Conservation (phyloP, 2,888 invertebrate genomes). For the Rotaria macrura region DNA sequence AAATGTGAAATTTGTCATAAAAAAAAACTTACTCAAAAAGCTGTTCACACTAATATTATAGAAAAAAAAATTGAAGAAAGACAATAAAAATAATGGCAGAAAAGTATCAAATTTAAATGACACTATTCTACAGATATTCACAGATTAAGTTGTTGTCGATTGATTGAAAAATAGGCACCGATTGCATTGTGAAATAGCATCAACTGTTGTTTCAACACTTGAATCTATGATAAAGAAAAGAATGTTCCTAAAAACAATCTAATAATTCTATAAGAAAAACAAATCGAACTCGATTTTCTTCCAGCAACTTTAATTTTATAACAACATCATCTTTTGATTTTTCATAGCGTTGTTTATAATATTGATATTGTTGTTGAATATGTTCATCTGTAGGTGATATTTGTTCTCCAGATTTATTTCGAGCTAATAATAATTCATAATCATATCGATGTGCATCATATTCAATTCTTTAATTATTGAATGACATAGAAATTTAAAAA, state of each 20-base stretch:
- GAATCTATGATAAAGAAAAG: constrained; percentile 59
- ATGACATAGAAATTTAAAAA: background rate
- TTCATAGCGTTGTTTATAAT: constrained; percentile 79
- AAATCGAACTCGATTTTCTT: constrained; percentile 88
- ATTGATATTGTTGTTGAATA: constrained; percentile 59
- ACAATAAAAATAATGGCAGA: background rate
- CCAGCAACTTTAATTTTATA: constrained; percentile 85
- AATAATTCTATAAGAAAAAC: too few species aligned
- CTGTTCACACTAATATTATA: background rate
- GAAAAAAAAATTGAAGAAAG: background rate
- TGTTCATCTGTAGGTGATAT: constrained; percentile 57
- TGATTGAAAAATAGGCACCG: constrained; percentile 90
- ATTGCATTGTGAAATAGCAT: constrained; percentile 88
- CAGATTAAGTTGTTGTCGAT: constrained; percentile 57
- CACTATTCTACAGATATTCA: background rate
- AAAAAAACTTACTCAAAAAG: background rate
- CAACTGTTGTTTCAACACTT: constrained; percentile 95
- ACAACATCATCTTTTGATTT: constrained; percentile 80
- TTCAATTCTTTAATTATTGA: constrained; percentile 60
- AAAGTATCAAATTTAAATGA: background rate
- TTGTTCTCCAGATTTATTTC: background rate
- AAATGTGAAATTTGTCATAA: background rate
- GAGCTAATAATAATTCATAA: constrained; percentile 65
- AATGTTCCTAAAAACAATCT: background rate
- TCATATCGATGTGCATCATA: constrained; percentile 95